Evolutionary conservation across 2,888 invertebrate genomes (phyloP).

Genomic region (Ornithoptera alexandrae): DNA sequence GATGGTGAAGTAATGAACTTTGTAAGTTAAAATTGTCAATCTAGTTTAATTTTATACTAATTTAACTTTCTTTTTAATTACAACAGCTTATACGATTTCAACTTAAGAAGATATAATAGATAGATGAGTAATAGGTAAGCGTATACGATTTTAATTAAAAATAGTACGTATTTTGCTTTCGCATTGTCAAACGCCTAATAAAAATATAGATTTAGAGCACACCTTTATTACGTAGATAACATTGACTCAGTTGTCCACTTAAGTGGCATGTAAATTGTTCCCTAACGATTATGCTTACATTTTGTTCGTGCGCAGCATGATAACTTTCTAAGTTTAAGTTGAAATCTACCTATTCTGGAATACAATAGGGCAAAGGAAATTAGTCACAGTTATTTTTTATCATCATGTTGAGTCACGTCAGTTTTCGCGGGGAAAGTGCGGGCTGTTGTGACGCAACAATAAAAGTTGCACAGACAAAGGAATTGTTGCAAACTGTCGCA

Average conservation of each 20-base stretch:
- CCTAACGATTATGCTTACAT: constrained; percentile 19
- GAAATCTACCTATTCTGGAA: constrained; percentile 17
- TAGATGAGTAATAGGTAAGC: too few relatives aligned
- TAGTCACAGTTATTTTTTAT: constrained; percentile 57
- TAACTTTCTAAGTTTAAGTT: constrained; percentile 22
- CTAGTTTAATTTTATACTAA: background rate
- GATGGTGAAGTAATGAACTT: constrained; percentile 43
- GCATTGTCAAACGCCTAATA: background rate
- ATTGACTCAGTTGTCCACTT: constrained; percentile 17
- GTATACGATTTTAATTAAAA: background rate
- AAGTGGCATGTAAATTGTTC: constrained; percentile 22
- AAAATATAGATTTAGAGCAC: background rate
- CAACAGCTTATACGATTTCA: background rate
- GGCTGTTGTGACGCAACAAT: constrained; percentile 73
- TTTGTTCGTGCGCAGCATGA: constrained; percentile 13
- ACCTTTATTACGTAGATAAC: background rate
- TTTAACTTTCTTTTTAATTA: too few relatives aligned
- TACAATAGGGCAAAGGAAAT: constrained; percentile 42
- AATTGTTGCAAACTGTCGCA: constrained; percentile 55
- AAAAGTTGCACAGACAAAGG: constrained; percentile 74
- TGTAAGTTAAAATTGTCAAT: constrained; percentile 39
- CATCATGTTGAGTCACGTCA: constrained; percentile 59
- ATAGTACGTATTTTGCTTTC: background rate
- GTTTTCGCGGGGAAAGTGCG: constrained; percentile 72
- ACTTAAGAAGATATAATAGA: background rate